These are phyloP conservation scores for Eupsittula cactorum DNA, from an alignment of 2,113 vertebrate species.

Conservation along the genomic window DNA sequence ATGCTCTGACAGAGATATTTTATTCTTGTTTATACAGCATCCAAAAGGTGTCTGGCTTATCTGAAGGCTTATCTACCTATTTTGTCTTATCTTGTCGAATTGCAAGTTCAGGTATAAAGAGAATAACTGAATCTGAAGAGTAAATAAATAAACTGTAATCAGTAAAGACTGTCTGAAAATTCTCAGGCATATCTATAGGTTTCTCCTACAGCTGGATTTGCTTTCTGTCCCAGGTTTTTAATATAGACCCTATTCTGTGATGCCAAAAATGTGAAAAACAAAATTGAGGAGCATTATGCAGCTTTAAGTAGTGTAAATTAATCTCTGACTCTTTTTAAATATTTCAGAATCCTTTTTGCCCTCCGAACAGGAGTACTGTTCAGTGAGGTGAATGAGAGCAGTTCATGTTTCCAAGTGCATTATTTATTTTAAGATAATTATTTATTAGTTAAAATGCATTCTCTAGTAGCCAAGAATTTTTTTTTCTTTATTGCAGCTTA, in stretches of 20 bases:
- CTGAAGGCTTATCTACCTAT: background rate
- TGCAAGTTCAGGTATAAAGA: background rate
- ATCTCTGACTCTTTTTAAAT: background rate
- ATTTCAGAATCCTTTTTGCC: background rate
- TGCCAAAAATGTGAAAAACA: background rate
- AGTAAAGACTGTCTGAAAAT: background rate
- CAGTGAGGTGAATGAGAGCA: background rate
- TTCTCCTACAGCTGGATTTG: background rate
- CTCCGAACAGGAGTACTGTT: background rate
- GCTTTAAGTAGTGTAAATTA: background rate
- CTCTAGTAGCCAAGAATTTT: background rate
- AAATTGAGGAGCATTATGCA: background rate
- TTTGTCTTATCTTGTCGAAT: background rate
- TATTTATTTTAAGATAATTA: background rate
- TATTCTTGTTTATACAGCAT: background rate
- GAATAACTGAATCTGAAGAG: background rate
- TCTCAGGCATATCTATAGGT: background rate
- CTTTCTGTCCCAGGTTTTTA: background rate
- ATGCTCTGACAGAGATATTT: background rate
- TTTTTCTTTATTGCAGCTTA: background rate
- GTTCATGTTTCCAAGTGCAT: background rate
- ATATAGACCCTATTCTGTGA: background rate
- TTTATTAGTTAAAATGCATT: constrained; percentile 10
- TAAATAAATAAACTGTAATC: constrained; percentile 3
- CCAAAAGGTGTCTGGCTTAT: background rate